Evolutionary conservation across 2,888 invertebrate species (phyloP).

Genomic region (Leptopterna dolabrata): DNA sequence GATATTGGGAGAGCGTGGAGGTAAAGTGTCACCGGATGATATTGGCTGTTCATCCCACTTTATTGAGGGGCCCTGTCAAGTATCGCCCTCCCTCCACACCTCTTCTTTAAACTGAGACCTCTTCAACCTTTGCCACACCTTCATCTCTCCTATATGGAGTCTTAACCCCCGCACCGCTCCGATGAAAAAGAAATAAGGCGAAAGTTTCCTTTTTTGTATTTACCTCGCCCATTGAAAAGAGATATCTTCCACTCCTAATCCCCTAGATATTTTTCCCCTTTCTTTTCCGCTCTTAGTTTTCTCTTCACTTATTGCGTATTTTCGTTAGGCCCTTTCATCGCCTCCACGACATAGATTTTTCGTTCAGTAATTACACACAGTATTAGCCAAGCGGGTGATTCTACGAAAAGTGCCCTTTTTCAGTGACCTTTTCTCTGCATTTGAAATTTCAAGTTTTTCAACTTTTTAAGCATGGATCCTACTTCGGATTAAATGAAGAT

Average conservation of each 20-base stretch:
- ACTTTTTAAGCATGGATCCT: too few species aligned
- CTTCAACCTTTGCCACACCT: constrained; percentile 3
- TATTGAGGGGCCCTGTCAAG: constrained; percentile 54
- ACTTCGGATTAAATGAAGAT: too few species aligned
- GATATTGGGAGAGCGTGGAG: constrained; percentile 50
- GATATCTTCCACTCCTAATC: neutral
- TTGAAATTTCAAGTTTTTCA: too few species aligned
- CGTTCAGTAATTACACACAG: too few species aligned
- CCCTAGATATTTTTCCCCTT: neutral
- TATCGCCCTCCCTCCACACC: constrained; percentile 8
- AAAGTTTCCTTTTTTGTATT: constrained; percentile 32
- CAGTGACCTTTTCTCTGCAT: too few species aligned
- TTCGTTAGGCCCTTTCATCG: neutral
- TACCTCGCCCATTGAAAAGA: constrained; percentile 34
- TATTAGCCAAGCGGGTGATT: too few species aligned
- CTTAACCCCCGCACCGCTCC: neutral
- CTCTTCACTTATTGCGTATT: neutral
- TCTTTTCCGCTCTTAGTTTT: neutral
- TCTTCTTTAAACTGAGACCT: constrained; percentile 38
- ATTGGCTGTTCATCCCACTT: constrained; percentile 55
- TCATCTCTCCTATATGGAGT: constrained; percentile 36
- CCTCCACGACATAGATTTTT: neutral
- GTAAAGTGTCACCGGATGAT: constrained; percentile 54
- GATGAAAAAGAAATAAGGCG: constrained; percentile 6
- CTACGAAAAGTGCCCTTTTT: too few species aligned